Base-by-base conservation (phyloP, 2,888 invertebrate species). In the Synergus umbraculus region DNA sequence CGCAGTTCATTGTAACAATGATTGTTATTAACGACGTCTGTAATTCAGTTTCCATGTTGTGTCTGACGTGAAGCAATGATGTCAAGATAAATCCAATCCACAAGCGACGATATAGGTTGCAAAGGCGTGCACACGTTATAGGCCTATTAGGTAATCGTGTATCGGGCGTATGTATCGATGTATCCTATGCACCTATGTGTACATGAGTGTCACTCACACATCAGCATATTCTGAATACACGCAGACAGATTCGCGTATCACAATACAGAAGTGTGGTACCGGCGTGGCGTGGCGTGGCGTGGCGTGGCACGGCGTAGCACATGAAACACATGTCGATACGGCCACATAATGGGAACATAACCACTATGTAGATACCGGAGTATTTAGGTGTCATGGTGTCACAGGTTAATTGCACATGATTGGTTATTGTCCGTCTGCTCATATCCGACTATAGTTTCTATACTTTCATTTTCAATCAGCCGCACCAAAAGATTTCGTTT, bases 331-430 rank as follows among this genome's bases (percentile, higher is more conserved):
- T 91, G 91, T 91, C 91, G 90, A 91, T 91, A 91, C 89, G 87
- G 90, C 90, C 91, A 89, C 90, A 91, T 91, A 91, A 91, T 91
- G 89, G 91, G 90, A 89, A 91, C 91, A 91, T 91, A 91, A 91
- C 90, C 89, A 86, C 88, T 79, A 85, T 84, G 84, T 85, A 86
- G 86, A 81, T 85, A 84, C 81, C 86, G 81, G 84, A 88, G 88
- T 90, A 90, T 91, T 90, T 90, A 88, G 90, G 89, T 90, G 89
- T 90, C 90, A 91, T 86, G 87, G 89, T 91, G 91, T 91, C 90
- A 89, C 87, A 87, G 89, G 90, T 91, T 91, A 91, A 91, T 91
- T 91, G 90, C 88, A 89, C 90, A 89, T 90, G 89, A 91, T 91
- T 91, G 91, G 89, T 90, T 90, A 90, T 90, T 91, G 90, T 91